Evolutionary conservation across 2,113 vertebrate species (phyloP), one percentile per base, ranked within the genome.

Genomic region (Galbula dea): DNA sequence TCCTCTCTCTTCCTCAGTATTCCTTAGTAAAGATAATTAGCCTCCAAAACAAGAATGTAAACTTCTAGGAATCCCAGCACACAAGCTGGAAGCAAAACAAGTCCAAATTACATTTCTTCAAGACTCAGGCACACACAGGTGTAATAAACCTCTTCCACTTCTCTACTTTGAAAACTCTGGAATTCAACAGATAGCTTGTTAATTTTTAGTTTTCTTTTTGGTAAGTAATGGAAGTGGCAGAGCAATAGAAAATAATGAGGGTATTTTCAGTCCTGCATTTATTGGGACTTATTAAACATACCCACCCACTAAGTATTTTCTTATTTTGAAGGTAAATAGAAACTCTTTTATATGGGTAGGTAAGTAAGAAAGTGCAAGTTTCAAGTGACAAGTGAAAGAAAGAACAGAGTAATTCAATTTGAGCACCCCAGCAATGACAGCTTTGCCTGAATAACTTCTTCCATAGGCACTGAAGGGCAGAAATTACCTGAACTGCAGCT

Each of bases 11-110:
- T 67, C 73, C 89, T 90, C 84, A 66, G 19, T 89, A 78, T 93
- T 95, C 92, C 77, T 92, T 84, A 92, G 93, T 90, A 73, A 21
- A 94, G 72, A 77, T 61, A 77, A 76, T 91, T 92, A 84, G 75
- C 37, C 82, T 90, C 85, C 73, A 93, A 94, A 96, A 90, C 76
- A 95, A 97, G 94, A 96, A 95, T 86, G 94, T 90, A 87, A 94
- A 79, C 72, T 83, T 77, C 39, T 69, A 92, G n/a, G 59, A 88
- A 78, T 58, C 58, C 76, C 48, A 17, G 75, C 72, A 66, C 7
- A 15, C 30, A 69, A 82, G 1, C 23, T 88, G 29, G 65, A 62
- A 85, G 68, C 58, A 90, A 62, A 78, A 67, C 59, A 90, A 86
- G 43, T 24, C 54, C 73, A 75, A 51, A 41, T 84, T 26, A 89